Base-by-base conservation (phyloP, 2,888 invertebrate genomes). In the Eristalis intricaria region DNA sequence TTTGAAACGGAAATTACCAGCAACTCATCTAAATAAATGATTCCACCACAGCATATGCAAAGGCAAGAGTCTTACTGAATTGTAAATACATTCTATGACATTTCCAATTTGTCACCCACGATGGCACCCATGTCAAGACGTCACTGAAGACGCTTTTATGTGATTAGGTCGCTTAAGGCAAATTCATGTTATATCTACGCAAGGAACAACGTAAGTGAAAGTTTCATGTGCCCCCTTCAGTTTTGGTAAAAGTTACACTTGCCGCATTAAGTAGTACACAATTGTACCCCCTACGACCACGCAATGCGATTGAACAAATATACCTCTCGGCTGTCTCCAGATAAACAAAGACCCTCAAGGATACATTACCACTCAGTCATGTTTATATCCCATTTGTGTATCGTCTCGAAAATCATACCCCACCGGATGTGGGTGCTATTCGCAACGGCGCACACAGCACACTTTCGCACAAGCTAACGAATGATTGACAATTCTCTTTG, bases 291-390 rank as follows among this genome's bases (percentile, higher is more conserved):
- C 76, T 35, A 66, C 66, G 56, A 80, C 60, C 38, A 22, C 58
- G n/a, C 60, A 32, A 71, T 38, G 38, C 43, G 43, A 29, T 5
- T 56, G 32, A 70, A 13, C 61, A 65, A 70, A 43, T 11, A 40
- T n/a, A 64, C 10, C 38, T 13, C 10, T 13, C 10, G 19, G 19
- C 2, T 38, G 11, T 22, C 19, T 35, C 4, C 3, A 7, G 5
- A 10, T 29, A 22, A 13, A 23, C 19, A 65, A 40, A 58, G 38
- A 69, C 61, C 66, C 66, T 29, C 43, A 66, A 71, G 83, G 63
- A 83, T 79, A 74, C 75, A 71, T 79, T 87, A 75, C 71, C 79
- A 83, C 43, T 63, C 70, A 40, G 65, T 74, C 56, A 63, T 35
- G 35, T 79, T 63, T 63, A 32, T 74, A 64, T 50, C 32, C 23